A percentile compares a stretch with the other conserved stretches of the same genome.
These are phyloP conservation scores for Yasuhikotakia modesta DNA, from an alignment of 2,797 vertebrate genomes.

Conservation along the genomic window DNA sequence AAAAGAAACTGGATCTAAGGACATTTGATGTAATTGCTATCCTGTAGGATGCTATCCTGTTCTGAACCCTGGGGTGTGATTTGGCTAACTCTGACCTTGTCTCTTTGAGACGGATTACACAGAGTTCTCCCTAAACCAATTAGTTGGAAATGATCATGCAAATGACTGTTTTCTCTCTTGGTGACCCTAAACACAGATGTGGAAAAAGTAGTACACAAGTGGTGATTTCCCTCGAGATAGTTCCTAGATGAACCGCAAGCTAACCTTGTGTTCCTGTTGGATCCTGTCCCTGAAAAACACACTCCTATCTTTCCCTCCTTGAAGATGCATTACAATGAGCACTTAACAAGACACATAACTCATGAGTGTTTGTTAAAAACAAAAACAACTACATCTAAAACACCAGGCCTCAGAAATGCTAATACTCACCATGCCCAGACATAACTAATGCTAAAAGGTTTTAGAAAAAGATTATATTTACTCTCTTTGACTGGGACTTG, in stretches of 20 bases:
- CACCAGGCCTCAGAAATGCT: constrained; percentile 1
- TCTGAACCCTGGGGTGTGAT: constrained; percentile 48
- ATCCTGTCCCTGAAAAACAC: constrained; percentile 2
- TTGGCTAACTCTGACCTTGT: constrained; percentile 58
- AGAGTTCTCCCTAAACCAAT: constrained; percentile 58
- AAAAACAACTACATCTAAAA: constrained; percentile 31
- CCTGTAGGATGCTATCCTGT: constrained; percentile 37
- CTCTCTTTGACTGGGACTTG: background rate
- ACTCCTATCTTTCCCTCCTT: constrained; percentile 3
- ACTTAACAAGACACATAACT: constrained; percentile 40
- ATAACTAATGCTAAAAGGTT: constrained; percentile 12
- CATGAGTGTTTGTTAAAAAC: constrained; percentile 36
- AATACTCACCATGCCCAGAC: background rate
- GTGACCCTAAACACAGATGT: constrained; percentile 50
- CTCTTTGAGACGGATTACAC: constrained; percentile 56
- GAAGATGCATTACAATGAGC: constrained; percentile 32
- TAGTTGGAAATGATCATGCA: constrained; percentile 59
- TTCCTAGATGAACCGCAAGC: constrained; percentile 17
- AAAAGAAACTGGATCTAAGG: constrained; percentile 18
- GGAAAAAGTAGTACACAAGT: constrained; percentile 42
- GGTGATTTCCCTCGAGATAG: constrained; percentile 46
- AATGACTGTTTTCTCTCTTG: constrained; percentile 54
- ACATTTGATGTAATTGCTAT: constrained; percentile 40
- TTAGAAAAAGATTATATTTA: background rate
- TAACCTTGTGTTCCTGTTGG: constrained; percentile 19